Evolutionary conservation across 2,113 vertebrate genomes (phyloP), one percentile per base, ranked within the genome.

Genomic region (Probosciger aterrimus): DNA sequence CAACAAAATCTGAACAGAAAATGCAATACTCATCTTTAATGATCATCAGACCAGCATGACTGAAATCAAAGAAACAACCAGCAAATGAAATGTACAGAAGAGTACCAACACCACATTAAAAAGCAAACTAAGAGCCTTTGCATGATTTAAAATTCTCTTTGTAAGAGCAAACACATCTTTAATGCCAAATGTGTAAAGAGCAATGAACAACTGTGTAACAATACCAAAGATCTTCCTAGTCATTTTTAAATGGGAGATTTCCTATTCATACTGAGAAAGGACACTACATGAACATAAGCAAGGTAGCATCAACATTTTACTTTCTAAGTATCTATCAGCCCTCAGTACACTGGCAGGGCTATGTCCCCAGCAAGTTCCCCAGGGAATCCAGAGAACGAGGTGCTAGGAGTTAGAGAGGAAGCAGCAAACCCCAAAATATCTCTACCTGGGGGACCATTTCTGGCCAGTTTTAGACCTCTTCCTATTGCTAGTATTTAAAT

Each of bases 311-410:
- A 62, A 41, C 50, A 67, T 44, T 60, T 55, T 25, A 11, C 30
- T 19, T 88, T 71, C 49, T 13, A 35, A 47, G n/a, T 57, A 85
- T 44, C 41, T 43, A 5, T 2, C 13, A 53, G 49, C 19, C 25
- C 49, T 68, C 0, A 0, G 35, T 9, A 33, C 6, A n/a, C 9
- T 30, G 27, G 44, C 50, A 71, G 33, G 47, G 49, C 35, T 4
- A 2, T 15, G 8, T 8, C 18, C 17, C 9, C n/a, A 50, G 12
- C 23, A 76, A 65, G 8, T 10, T 13, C 33, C 14, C 8, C 47
- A 82, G 12, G 19, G 18, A 85, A 67, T 18, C 4, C 75, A 59
- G 11, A 86, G 24, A 65, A 79, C 1, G 2, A 79, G 12, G 28
- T 65, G 17, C 20, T 3, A 10, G 35, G 12, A 77, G 20, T 12